phyloP scores from a whole-genome alignment of 2,113 vertebrate genomes.

The Megaleporinus macrocephalus region DNA sequence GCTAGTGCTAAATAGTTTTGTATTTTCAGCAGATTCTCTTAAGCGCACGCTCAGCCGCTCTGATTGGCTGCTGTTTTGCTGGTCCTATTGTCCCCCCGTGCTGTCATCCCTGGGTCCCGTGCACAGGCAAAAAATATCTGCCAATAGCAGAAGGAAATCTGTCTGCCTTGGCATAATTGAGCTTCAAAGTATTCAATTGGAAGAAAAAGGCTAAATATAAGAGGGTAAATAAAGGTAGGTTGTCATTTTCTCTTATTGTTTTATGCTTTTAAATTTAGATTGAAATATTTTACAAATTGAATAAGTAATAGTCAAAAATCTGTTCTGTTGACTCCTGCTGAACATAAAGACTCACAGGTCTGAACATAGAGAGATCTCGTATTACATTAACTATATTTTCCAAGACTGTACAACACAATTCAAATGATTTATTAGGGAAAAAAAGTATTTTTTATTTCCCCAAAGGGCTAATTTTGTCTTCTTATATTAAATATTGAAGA shows the following conservation, averaged over 20 bases:
- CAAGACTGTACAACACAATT: not conserved
- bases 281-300: not conserved
- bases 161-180: constrained; percentile 65
- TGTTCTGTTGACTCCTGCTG: not conserved
- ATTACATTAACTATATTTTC: not conserved
- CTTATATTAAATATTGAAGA: not conserved
- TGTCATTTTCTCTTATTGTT: not conserved
- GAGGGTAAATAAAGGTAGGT: constrained; percentile 67
- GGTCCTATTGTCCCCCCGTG: constrained; percentile 67
- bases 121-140: constrained; percentile 74
- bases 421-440: not conserved
- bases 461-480: too few species aligned
- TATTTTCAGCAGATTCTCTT: constrained; percentile 83
- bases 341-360: not conserved
- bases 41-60: constrained; percentile 71
- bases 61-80: constrained; percentile 71
- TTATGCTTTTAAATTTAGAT: not conserved
- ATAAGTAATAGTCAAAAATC: not conserved
- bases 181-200: constrained; percentile 62
- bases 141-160: constrained; percentile 52
- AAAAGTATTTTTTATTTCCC: not conserved
- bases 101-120: constrained; percentile 65
- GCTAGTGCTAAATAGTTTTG: constrained; percentile 72
- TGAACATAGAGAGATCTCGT: too few species aligned
- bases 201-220: constrained; percentile 51